phyloP scores from a whole-genome alignment of 1,140 invertebrate species.

The Harlomillsia oculata region DNA sequence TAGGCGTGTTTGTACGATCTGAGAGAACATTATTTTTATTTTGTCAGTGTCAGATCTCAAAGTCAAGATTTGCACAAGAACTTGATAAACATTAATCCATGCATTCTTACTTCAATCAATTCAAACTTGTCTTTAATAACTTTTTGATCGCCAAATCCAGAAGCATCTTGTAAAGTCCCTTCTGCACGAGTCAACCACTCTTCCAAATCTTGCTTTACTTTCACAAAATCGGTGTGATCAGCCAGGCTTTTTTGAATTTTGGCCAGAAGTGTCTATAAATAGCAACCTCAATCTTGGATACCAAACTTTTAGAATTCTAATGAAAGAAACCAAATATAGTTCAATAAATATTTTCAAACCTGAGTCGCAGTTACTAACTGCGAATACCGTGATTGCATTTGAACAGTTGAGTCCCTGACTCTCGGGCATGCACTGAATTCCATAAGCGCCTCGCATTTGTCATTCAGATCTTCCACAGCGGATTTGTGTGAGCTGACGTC shows the following conservation, averaged over 20 bases:
- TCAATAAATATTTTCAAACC: too few species aligned
- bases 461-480: conserved; percentile 69
- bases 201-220: conserved; percentile 69
- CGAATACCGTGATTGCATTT: conserved; percentile 68
- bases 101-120: conserved; percentile 45
- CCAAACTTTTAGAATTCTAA: background rate
- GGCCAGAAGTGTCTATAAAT: conserved; percentile 49
- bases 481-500: conserved; percentile 68
- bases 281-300: background rate
- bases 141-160: conserved; percentile 64
- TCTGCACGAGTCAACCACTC: conserved; percentile 68
- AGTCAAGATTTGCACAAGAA: background rate
- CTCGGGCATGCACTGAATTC: conserved; percentile 69
- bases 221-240: conserved; percentile 78
- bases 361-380: conserved; percentile 59
- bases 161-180: conserved; percentile 67
- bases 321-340: too few species aligned
- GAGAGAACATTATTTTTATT: background rate
- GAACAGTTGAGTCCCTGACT: conserved; percentile 74
- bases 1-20: conserved; percentile 58
- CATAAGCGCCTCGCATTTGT: conserved; percentile 74
- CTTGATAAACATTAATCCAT: background rate
- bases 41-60: conserved; percentile 18
- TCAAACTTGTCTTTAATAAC: conserved; percentile 74
- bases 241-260: conserved; percentile 77